Evolutionary conservation across 2,888 invertebrate species (phyloP), one percentile per base, ranked within the genome.

Genomic region (Xanthorhoe designata): DNA sequence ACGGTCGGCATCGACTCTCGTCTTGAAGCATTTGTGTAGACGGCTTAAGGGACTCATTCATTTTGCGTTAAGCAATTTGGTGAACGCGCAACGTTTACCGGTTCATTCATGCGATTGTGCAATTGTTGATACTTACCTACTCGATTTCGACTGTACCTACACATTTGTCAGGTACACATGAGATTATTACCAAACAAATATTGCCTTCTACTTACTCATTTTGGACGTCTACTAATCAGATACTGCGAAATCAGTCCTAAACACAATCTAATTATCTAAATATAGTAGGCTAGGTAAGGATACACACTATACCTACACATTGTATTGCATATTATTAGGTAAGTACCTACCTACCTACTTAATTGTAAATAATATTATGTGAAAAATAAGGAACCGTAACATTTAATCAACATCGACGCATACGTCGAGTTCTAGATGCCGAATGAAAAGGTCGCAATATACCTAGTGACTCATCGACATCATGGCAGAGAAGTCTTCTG

Each of bases 41-140:
- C 81, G 79, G 83, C 85, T 87, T 87, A 87, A 85, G 89, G 87
- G 88, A 85, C 87, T 85, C 91, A 93, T 92, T 92, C 91, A 92
- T 90, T 91, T 90, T 83, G 89, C 87, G 84, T 93, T 91, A 88
- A 90, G 91, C 90, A 92, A 92, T 90, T 90, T 88, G 77, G 89
- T 90, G 86, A 90, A 88, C 85, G 88, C 88, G 85, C 83, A 85
- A 83, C 82, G 84, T 89, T 91, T 89, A 86, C 85, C 82, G 83
- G 86, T 90, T 88, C 91, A 92, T 92, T 92, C 91, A 92, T 87
- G 76, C 77, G 78, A 78, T 89, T 89, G 84, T 81, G 86, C 83
- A 90, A 89, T 80, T 78, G 78, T 82, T 77, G 76, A 79, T 82
- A 78, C 2, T 1, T 24, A 24, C 4, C 24, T 1, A 24, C 75